Evolutionary conservation across 2,113 vertebrate genomes (phyloP).

Genomic region (Marmota flaviventris): DNA sequence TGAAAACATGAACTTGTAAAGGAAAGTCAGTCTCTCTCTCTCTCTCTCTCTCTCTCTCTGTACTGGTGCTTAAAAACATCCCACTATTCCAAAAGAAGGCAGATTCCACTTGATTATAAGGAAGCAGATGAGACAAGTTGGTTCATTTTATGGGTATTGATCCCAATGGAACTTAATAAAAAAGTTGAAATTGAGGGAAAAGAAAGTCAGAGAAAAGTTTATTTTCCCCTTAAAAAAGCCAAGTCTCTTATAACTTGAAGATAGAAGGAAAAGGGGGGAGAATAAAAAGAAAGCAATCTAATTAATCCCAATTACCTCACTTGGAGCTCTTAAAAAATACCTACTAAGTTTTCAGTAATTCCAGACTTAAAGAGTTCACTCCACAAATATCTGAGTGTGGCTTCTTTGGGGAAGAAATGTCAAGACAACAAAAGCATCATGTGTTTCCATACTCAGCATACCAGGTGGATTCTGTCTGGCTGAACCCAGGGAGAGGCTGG

Average conservation of each 20-base stretch:
- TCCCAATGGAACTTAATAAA: constrained; percentile 65
- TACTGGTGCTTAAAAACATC: constrained; percentile 78
- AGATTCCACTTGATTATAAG: constrained; percentile 77
- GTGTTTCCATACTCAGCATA: neutral
- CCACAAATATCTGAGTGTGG: neutral
- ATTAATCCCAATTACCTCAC: neutral
- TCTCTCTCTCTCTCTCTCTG: neutral
- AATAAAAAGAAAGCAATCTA: neutral
- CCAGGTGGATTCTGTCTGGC: neutral
- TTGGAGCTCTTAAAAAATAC: constrained; percentile 5
- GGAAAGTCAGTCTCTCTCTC: constrained; percentile 50
- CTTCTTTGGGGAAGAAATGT: neutral
- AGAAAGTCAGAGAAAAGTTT: constrained; percentile 74
- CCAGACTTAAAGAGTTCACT: neutral
- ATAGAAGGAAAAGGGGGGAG: neutral
- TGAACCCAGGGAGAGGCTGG: neutral
- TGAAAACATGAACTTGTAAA: constrained; percentile 76
- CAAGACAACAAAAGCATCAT: neutral
- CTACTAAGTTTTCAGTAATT: constrained; percentile 46
- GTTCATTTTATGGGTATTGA: constrained; percentile 79
- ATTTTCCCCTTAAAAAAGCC: neutral
- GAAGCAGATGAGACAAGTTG: constrained; percentile 75
- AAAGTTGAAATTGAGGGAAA: constrained; percentile 80
- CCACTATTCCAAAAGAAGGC: constrained; percentile 71
- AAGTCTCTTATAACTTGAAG: neutral